These are phyloP conservation scores for Cheilosia vulpina DNA, from an alignment of 2,888 invertebrate genomes.

Conservation along the genomic window DNA sequence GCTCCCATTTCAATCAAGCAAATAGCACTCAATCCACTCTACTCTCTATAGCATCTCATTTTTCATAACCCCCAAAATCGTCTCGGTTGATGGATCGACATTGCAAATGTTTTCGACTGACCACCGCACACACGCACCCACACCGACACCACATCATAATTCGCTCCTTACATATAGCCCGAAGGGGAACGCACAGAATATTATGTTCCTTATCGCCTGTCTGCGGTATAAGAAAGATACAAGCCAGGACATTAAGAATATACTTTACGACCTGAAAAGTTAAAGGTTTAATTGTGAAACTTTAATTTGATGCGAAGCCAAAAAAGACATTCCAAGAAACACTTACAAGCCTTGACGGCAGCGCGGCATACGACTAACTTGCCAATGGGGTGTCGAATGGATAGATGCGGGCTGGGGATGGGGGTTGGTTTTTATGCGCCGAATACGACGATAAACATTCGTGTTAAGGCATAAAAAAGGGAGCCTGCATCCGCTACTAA, in stretches of 20 bases:
- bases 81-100: slow-evolving; percentile 65
- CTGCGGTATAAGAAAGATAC: slow-evolving; percentile 21
- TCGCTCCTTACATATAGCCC: not conserved
- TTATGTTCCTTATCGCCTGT: slow-evolving; percentile 43
- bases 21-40: slow-evolving; percentile 50
- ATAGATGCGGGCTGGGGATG: slow-evolving; percentile 14
- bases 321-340: slow-evolving; percentile 50
- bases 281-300: slow-evolving; percentile 77
- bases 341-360: slow-evolving; percentile 24
- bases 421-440: slow-evolving; percentile 55
- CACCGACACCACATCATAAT: not conserved
- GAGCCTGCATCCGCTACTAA: slow-evolving; percentile 42
- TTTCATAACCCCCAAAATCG: slow-evolving; percentile 54
- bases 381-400: slow-evolving; percentile 44
- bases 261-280: slow-evolving; percentile 76
- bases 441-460: slow-evolving; percentile 62
- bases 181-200: slow-evolving; percentile 16
- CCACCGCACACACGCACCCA: slow-evolving; percentile 32
- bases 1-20: slow-evolving; percentile 63
- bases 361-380: slow-evolving; percentile 18
- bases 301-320: slow-evolving; percentile 75
- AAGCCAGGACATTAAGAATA: slow-evolving; percentile 54
- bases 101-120: slow-evolving; percentile 60
- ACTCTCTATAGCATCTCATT: slow-evolving; percentile 49
- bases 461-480: slow-evolving; percentile 63